Evolutionary conservation across 2,888 invertebrate genomes (phyloP), one percentile per base, ranked within the genome.

Genomic region (Anaspis maculata): DNA sequence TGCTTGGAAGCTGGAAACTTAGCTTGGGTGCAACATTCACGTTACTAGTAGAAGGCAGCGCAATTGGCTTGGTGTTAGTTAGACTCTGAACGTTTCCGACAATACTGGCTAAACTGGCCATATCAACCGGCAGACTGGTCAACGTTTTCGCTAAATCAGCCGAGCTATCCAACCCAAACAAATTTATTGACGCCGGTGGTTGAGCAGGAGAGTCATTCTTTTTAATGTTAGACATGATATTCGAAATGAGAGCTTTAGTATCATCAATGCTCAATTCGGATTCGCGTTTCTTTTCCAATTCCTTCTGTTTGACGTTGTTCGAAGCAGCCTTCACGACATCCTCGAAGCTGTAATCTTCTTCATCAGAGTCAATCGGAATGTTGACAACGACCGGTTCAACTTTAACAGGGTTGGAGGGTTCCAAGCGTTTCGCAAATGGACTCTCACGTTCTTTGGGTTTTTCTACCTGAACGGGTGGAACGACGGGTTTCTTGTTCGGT

Each of bases 281-380:
- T 32, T 56, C 55, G 13, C 51, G 49, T 29, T 56, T 57, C 9
- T 51, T 45, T 32, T 75, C 69, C 53, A 74, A 71, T 61, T 76
- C 72, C 47, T 73, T 73, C 38, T 79, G 79, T 44, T 72, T 77
- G 0, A 85, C 77, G 54, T 83, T 85, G 51, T 78, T 76, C 1
- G 78, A 79, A 0, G 80, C 85, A 0, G 82, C 82, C 58, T 82
- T 77, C 48, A 83, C 82, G 25, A 85, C 83, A 59, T 88, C 88
- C 46, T 86, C 85, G 42, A 82, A 84, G n/a, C 79, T 76, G 49
- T 88, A 88, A 54, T 87, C 86, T 49, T 86, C 86, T 35, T 83
- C 84, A 44, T 82, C 74, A n/a, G 76, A 71, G 37, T 76, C 73
- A 1, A 57, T 51, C 1, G 65, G 61, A 1, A 56, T 50, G 16